Evolutionary conservation across 1,140 invertebrate species (phyloP).

Genomic region (Camponotus vicinus): DNA sequence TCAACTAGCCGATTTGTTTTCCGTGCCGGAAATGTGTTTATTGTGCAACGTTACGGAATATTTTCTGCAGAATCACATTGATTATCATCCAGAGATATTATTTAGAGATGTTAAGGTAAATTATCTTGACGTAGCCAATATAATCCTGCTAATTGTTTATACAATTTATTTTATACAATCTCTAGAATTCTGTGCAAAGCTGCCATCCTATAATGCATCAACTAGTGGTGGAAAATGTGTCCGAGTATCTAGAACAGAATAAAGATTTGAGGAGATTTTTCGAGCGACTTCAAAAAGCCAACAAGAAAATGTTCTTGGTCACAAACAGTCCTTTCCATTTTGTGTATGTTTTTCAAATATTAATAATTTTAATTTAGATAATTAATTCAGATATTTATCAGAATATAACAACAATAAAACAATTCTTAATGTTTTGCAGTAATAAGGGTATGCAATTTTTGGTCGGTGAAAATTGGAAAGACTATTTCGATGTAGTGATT

Average conservation of each 20-base stretch:
- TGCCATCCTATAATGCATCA: constrained; percentile 97
- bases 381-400: background rate
- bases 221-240: constrained; percentile 92
- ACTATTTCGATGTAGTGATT: constrained; percentile 97
- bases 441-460: constrained; percentile 97
- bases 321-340: constrained; percentile 99
- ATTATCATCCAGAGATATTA: constrained; percentile 98
- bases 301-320: constrained; percentile 97
- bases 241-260: constrained; percentile 94
- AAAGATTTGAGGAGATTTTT: constrained; percentile 92
- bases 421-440: constrained; percentile 86
- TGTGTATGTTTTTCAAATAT: constrained; percentile 91
- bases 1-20: constrained; percentile 98
- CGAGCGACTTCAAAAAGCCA: constrained; percentile 89
- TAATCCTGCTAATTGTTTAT: constrained; percentile 4
- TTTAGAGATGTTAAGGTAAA: constrained; percentile 97
- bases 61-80: constrained; percentile 95
- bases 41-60: constrained; percentile 97
- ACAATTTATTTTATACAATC: constrained; percentile 28
- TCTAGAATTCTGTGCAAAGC: constrained; percentile 94
- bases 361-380: background rate
- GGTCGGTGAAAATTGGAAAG: constrained; percentile 95
- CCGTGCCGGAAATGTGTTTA: constrained; percentile 97
- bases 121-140: too few species aligned
- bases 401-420: constrained; percentile 8